A percentile compares a stretch with the other conserved stretches of the same genome.
Conservation (phyloP, 2,113 vertebrate species). For the Gasterosteus aculeatus region DNA sequence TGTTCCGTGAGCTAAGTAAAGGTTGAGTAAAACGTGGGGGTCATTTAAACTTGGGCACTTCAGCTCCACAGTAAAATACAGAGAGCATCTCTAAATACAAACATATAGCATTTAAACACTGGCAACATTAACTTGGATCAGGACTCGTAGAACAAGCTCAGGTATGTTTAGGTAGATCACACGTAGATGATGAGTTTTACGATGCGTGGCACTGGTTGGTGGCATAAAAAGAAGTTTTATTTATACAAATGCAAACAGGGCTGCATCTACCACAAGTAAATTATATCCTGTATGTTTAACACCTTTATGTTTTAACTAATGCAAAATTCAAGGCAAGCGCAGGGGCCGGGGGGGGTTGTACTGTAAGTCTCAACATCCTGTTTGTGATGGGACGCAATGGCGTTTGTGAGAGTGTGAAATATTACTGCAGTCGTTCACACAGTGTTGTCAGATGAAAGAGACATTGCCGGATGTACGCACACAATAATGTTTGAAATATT, state of each 20-base stretch:
- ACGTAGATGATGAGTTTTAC: not conserved
- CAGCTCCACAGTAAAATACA: slow-evolving; percentile 22
- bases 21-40: slow-evolving; percentile 28
- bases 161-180: not conserved
- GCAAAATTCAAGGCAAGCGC: slow-evolving; percentile 14
- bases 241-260: slow-evolving; percentile 5
- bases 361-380: slow-evolving; percentile 11
- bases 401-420: slow-evolving; percentile 12
- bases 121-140: not conserved
- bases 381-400: not conserved
- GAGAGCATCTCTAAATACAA: not conserved
- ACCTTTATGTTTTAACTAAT: not conserved
- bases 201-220: not conserved
- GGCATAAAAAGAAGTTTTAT: not conserved
- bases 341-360: not conserved
- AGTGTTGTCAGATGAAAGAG: not conserved
- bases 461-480: not conserved
- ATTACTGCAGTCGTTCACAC: not conserved
- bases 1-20: slow-evolving; percentile 36
- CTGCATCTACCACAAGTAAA: not conserved
- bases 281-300: not conserved
- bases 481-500: too few species aligned
- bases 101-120: not conserved
- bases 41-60: slow-evolving; percentile 11
- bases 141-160: not conserved